These are phyloP conservation scores for Muscidifurax raptorellus DNA, from an alignment of 1,140 invertebrate genomes.

Conservation along the genomic window DNA sequence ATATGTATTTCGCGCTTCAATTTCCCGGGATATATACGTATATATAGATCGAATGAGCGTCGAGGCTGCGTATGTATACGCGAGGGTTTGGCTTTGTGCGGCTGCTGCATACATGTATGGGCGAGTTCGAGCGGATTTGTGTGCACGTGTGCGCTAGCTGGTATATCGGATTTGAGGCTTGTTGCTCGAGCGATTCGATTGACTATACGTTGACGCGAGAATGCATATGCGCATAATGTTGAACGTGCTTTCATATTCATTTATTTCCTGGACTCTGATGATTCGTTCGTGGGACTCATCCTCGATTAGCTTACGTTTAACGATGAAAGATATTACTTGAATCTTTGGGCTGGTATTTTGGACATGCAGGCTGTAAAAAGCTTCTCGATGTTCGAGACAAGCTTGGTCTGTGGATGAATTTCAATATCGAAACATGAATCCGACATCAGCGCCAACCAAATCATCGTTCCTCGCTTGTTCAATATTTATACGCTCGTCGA, in stretches of 20 bases:
- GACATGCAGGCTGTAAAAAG: too few species aligned
- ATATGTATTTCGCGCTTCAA: constrained; percentile 36
- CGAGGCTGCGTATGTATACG: background rate
- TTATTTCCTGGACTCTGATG: background rate
- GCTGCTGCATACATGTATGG: background rate
- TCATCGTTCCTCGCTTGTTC: too few species aligned
- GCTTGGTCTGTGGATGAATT: too few species aligned
- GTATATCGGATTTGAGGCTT: constrained; percentile 2
- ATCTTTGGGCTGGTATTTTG: too few species aligned
- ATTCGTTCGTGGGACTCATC: background rate
- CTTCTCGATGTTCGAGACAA: too few species aligned
- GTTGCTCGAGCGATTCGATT: background rate
- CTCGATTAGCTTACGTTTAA: too few species aligned
- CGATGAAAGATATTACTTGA: too few species aligned
- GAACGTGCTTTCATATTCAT: background rate
- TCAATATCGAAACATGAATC: too few species aligned
- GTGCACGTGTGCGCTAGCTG: background rate
- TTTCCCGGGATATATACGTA: constrained; percentile 6
- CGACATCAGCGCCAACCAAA: too few species aligned
- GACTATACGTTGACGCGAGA: background rate
- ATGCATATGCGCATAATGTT: background rate
- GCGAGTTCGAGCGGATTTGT: background rate
- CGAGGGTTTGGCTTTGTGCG: constrained; percentile 14
- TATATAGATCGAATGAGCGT: background rate
- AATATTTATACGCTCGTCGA: too few species aligned